These are phyloP conservation scores for Cephus sareptanus DNA, from an alignment of 2,888 invertebrate species.

Conservation along the genomic window DNA sequence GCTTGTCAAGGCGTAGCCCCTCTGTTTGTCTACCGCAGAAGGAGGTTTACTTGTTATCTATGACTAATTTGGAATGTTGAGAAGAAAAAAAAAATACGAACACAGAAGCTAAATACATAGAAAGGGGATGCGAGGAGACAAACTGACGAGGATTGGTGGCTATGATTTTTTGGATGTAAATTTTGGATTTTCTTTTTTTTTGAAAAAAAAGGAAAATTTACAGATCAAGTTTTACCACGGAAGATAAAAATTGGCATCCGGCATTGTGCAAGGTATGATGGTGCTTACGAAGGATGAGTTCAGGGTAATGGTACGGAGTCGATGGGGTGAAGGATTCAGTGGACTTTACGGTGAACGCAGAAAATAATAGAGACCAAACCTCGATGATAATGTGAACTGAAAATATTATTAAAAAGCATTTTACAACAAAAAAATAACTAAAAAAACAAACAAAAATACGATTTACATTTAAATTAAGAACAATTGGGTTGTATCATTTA, in stretches of 20 bases:
- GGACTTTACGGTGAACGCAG: background rate
- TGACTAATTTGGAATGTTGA: conserved; percentile 13
- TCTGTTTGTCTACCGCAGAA: background rate
- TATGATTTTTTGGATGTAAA: background rate
- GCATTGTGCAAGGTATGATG: background rate
- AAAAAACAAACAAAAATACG: conserved; percentile 67
- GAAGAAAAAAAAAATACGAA: background rate
- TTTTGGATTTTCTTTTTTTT: background rate
- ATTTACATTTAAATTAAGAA: conserved; percentile 67
- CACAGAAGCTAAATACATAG: background rate
- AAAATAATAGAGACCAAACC: conserved; percentile 47
- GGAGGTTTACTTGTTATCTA: background rate
- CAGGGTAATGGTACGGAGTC: background rate
- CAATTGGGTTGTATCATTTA: conserved; percentile 63
- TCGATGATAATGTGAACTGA: conserved; percentile 64
- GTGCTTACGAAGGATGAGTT: background rate
- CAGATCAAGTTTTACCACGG: too few species aligned
- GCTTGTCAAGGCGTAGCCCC: background rate
- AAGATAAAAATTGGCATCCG: background rate
- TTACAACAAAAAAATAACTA: conserved; percentile 67
- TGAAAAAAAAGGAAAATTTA: background rate
- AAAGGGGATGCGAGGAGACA: background rate
- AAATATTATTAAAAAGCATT: conserved; percentile 68
- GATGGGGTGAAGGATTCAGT: background rate
- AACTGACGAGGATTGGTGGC: background rate